These are phyloP conservation scores for Leuciscus waleckii DNA, from an alignment of 2,797 vertebrate genomes.

Conservation along the genomic window DNA sequence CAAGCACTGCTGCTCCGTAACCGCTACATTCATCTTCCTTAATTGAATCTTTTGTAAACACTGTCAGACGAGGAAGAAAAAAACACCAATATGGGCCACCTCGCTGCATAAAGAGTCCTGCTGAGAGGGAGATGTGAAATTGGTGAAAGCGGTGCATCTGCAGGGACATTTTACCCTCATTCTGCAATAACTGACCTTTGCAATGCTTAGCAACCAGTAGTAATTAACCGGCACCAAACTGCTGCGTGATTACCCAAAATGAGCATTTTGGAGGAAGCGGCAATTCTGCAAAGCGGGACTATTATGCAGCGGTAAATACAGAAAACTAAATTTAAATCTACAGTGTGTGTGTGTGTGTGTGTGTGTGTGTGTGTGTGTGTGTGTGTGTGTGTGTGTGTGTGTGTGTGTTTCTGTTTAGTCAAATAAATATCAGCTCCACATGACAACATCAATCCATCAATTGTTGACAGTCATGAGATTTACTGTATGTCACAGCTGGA, in stretches of 20 bases:
- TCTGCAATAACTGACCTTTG: slow-evolving; percentile 97
- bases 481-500: too few species aligned
- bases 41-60: slow-evolving; percentile 93
- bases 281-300: slow-evolving; percentile 90
- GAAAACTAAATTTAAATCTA: too few species aligned
- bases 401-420: slow-evolving; percentile 1
- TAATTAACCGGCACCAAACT: slow-evolving; percentile 94
- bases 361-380: slow-evolving; percentile 2
- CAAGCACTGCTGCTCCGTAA: slow-evolving; percentile 72
- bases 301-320: slow-evolving; percentile 92
- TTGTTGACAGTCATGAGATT: neutral
- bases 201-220: slow-evolving; percentile 91
- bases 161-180: slow-evolving; percentile 88
- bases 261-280: slow-evolving; percentile 91
- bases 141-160: slow-evolving; percentile 86
- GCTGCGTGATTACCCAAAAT: slow-evolving; percentile 95
- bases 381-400: neutral
- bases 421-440: neutral
- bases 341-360: slow-evolving; percentile 15
- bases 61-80: slow-evolving; percentile 74
- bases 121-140: slow-evolving; percentile 88
- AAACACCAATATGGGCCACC: slow-evolving; percentile 25
- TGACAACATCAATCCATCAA: neutral
- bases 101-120: slow-evolving; percentile 73
- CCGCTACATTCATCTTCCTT: slow-evolving; percentile 89